A percentile compares a stretch with the other conserved stretches of the same genome.
phyloP scores from a whole-genome alignment of 2,113 vertebrate genomes.

The Monopterus albus region DNA sequence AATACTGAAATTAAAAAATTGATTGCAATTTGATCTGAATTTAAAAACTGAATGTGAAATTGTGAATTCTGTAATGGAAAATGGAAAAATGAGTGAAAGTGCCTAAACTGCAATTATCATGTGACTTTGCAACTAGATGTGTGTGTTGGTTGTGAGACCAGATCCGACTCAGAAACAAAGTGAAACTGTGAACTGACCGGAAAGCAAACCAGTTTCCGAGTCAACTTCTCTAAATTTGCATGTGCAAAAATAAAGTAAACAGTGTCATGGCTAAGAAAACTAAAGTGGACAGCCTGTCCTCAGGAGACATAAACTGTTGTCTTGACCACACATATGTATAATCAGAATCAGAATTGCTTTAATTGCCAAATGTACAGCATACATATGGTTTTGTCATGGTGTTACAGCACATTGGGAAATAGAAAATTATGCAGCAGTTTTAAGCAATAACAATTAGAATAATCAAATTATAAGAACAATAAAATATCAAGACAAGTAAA shows the following conservation, averaged over 20 bases:
- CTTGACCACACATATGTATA: background rate
- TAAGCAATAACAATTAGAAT: too few relatives aligned
- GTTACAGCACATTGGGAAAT: too few relatives aligned
- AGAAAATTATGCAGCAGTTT: too few relatives aligned
- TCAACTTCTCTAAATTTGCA: slow-evolving; percentile 38
- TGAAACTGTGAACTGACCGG: slow-evolving; percentile 35
- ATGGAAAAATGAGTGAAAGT: slow-evolving; percentile 20
- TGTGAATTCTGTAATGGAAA: background rate
- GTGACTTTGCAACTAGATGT: background rate
- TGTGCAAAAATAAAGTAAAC: background rate
- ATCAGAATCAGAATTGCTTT: background rate
- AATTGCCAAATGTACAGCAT: too few relatives aligned
- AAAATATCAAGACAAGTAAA: too few relatives aligned
- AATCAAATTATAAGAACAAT: too few relatives aligned
- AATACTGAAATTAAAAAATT: background rate
- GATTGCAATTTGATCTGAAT: background rate
- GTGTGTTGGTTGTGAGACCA: background rate
- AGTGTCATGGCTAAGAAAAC: slow-evolving; percentile 4
- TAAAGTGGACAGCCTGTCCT: slow-evolving; percentile 28
- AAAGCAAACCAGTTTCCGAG: slow-evolving; percentile 41
- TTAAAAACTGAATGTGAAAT: slow-evolving; percentile 17
- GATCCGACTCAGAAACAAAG: slow-evolving; percentile 7
- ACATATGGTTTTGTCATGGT: too few relatives aligned
- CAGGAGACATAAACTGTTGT: too few relatives aligned
- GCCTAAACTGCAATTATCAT: background rate